These are phyloP conservation scores for Apamea anceps DNA, from an alignment of 2,888 invertebrate species.

Conservation along the genomic window DNA sequence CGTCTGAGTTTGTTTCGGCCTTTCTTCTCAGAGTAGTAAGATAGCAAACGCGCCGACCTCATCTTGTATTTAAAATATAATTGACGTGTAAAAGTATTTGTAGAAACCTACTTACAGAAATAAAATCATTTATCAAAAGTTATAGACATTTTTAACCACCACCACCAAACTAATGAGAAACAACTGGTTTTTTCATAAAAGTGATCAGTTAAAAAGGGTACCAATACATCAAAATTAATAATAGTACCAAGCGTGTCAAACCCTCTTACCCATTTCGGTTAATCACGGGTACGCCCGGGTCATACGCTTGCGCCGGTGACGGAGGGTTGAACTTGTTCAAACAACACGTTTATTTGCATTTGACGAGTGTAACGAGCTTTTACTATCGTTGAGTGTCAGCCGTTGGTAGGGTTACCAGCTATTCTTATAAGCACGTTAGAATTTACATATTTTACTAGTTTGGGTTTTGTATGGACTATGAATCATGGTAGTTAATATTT, in stretches of 20 bases:
- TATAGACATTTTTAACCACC: not conserved
- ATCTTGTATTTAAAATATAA: too few species aligned
- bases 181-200: not conserved
- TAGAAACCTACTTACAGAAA: too few species aligned
- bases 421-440: conserved; percentile 28
- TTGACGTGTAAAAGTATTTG: too few species aligned
- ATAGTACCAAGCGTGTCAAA: conserved; percentile 8
- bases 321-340: conserved; percentile 79
- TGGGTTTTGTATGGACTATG: conserved; percentile 12
- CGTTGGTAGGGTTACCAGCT: conserved; percentile 69
- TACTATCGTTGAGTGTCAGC: conserved; percentile 75
- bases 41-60: too few species aligned
- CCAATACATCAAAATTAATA: conserved; percentile 8
- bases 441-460: conserved; percentile 39
- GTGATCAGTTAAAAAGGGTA: not conserved
- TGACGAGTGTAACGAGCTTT: conserved; percentile 82
- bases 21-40: too few species aligned
- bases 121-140: too few species aligned
- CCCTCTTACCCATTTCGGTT: conserved; percentile 51
- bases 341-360: conserved; percentile 84
- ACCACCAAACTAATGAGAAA: not conserved
- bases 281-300: conserved; percentile 55
- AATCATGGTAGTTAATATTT: conserved; percentile 37
- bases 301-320: conserved; percentile 53
- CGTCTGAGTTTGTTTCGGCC: too few species aligned